Evolutionary conservation across 2,797 vertebrate species (phyloP).

Genomic region (Mareca strepera): DNA sequence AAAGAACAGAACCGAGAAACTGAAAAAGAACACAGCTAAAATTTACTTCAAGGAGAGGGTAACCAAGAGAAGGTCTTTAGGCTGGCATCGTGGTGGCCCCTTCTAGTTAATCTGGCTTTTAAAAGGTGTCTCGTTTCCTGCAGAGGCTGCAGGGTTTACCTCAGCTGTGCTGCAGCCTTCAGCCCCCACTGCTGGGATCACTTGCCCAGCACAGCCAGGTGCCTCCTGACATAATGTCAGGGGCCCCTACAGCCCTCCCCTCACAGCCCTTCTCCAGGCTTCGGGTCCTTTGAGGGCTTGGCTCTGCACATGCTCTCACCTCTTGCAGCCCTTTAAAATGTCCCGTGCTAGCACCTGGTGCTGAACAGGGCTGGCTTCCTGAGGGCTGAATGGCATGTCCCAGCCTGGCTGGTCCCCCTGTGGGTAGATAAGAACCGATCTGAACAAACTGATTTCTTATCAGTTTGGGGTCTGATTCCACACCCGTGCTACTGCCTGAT

Average conservation of each 20-base stretch:
- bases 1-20: neutral
- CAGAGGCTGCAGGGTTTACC: neutral
- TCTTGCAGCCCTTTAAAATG: neutral
- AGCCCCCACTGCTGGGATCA: neutral
- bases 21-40: no score
- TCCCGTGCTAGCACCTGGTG: neutral
- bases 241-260: neutral
- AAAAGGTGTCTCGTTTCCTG: neutral
- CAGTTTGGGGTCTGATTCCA: neutral
- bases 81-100: no score
- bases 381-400: neutral
- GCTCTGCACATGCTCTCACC: accelerated
- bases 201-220: neutral
- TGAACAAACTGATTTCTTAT: neutral
- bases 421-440: neutral
- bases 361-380: neutral
- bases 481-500: neutral
- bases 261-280: neutral
- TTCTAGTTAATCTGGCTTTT: neutral
- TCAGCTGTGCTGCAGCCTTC: neutral
- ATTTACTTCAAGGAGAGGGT: neutral
- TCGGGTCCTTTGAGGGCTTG: neutral
- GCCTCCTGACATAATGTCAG: neutral
- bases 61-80: neutral
- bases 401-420: neutral